These are phyloP conservation scores for Diplodus sargus DNA, from an alignment of 2,797 vertebrate genomes.

Conservation along the genomic window DNA sequence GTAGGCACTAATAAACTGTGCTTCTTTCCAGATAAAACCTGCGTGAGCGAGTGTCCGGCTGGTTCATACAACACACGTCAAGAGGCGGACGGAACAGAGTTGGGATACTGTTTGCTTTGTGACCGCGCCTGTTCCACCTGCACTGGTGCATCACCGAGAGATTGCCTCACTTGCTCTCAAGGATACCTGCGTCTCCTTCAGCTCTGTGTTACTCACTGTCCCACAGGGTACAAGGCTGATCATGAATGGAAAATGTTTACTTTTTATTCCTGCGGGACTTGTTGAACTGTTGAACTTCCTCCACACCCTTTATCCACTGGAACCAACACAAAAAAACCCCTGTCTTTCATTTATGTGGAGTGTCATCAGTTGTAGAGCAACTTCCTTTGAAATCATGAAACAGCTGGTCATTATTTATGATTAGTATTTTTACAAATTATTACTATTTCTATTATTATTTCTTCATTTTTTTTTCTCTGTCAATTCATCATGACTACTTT, in stretches of 20 bases:
- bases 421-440: background rate
- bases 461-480: too few species aligned
- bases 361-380: background rate
- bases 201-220: constrained; percentile 85
- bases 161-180: constrained; percentile 83
- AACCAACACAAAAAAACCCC: background rate
- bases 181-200: constrained; percentile 82
- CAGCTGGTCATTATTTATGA: background rate
- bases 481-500: background rate
- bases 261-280: background rate
- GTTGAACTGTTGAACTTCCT: background rate
- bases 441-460: too few species aligned
- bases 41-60: constrained; percentile 78
- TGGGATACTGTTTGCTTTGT: constrained; percentile 84
- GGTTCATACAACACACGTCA: constrained; percentile 80
- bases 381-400: background rate
- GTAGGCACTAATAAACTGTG: background rate
- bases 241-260: background rate
- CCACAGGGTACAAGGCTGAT: constrained; percentile 75
- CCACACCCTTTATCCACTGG: background rate
- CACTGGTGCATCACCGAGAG: constrained; percentile 78
- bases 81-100: constrained; percentile 79
- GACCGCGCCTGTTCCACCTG: constrained; percentile 83
- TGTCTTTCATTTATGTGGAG: background rate
- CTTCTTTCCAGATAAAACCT: constrained; percentile 78